phyloP scores from a whole-genome alignment of 1,140 invertebrate genomes.

The Zaprionus kolodkinae region DNA sequence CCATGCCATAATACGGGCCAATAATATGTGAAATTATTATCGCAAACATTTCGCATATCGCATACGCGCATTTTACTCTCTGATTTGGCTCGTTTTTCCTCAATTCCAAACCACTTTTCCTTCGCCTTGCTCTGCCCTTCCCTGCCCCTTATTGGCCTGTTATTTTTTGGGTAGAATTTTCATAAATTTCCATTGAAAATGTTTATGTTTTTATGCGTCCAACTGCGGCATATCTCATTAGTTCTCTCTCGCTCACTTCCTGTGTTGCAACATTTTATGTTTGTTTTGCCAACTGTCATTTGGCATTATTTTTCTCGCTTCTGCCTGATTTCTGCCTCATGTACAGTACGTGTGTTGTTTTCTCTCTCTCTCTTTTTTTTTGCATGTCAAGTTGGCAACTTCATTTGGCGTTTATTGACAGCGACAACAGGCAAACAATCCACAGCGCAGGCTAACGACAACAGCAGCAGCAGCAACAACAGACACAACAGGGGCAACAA shows the following conservation, averaged over 20 bases:
- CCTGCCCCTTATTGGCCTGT: conserved; percentile 17
- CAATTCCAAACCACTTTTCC: not conserved
- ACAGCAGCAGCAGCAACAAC: conserved; percentile 21
- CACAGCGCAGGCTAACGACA: conserved; percentile 55
- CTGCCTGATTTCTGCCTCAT: conserved; percentile 3
- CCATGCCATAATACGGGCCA: conserved; percentile 71
- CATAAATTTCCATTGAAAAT: conserved; percentile 63
- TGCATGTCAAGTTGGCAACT: conserved; percentile 66
- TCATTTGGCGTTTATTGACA: conserved; percentile 77
- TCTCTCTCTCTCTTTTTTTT: conserved; percentile 12
- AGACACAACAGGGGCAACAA: conserved; percentile 24
- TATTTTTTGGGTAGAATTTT: conserved; percentile 53
- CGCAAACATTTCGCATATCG: conserved; percentile 58
- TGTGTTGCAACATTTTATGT: conserved; percentile 51
- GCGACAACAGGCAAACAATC: conserved; percentile 77
- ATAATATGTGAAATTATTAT: conserved; percentile 79
- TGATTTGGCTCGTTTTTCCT: conserved; percentile 50
- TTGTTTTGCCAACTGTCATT: conserved; percentile 55
- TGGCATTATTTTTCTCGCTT: conserved; percentile 8
- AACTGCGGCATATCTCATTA: not conserved
- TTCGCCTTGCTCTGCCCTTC: not conserved
- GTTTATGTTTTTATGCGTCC: conserved; percentile 47
- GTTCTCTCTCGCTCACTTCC: conserved; percentile 7
- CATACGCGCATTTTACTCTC: conserved; percentile 55
- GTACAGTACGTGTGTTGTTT: not conserved